These are phyloP conservation scores for Antidorcas marsupialis DNA, from an alignment of 2,113 vertebrate genomes.

Conservation along the genomic window DNA sequence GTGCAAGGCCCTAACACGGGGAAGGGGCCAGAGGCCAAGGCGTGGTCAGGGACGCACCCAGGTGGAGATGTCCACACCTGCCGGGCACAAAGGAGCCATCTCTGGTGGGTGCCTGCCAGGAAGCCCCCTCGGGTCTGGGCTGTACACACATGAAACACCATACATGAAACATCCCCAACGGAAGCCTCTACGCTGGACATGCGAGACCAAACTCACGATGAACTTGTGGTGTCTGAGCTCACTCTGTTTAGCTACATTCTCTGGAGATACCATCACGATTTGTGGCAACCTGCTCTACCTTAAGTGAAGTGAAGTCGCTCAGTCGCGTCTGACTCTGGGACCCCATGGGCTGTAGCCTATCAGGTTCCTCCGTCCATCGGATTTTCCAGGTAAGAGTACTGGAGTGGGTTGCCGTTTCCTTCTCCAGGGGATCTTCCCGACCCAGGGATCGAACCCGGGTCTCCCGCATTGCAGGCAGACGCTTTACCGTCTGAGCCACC, in stretches of 20 bases:
- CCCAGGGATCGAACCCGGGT: neutral
- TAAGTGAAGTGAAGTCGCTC: neutral
- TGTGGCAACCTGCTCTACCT: accelerated
- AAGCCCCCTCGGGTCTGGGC: neutral
- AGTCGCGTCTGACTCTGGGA: neutral
- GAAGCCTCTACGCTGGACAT: neutral
- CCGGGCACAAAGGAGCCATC: accelerated
- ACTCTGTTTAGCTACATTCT: accelerated
- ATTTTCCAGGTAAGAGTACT: neutral
- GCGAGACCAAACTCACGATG: accelerated
- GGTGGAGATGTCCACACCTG: accelerated
- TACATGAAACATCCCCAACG: accelerated
- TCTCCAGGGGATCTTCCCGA: neutral
- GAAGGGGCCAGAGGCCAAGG: neutral
- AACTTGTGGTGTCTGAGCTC: accelerated
- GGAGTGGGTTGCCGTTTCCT: neutral
- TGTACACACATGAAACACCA: neutral
- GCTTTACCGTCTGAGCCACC: too few relatives aligned
- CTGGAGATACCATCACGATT: accelerated
- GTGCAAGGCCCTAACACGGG: accelerated
- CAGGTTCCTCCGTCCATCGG: neutral
- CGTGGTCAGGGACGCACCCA: accelerated
- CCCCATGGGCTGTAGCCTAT: neutral
- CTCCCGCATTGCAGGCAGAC: neutral
- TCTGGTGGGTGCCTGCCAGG: neutral